A percentile compares a stretch with the other conserved stretches of the same genome.
phyloP scores from a whole-genome alignment of 2,888 invertebrate species.

The Drosophila neotestacea region DNA sequence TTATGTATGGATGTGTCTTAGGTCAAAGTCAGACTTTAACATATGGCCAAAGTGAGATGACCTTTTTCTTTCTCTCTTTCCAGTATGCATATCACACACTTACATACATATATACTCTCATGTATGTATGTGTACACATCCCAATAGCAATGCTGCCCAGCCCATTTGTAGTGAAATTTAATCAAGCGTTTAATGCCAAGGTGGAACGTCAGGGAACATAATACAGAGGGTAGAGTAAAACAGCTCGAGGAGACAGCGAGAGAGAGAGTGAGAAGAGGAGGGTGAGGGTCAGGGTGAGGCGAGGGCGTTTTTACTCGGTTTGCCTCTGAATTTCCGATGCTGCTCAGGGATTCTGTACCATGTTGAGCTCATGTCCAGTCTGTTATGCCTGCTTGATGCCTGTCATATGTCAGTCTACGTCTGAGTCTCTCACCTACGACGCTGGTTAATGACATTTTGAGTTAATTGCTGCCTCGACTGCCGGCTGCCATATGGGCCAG shows the following conservation, averaged over 20 bases:
- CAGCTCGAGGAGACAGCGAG: constrained; percentile 35
- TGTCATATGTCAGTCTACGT: constrained; percentile 78
- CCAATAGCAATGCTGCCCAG: constrained; percentile 53
- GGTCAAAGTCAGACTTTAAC: constrained; percentile 19
- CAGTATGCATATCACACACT: constrained; percentile 28
- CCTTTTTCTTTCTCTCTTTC: constrained; percentile 38
- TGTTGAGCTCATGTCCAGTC: constrained; percentile 38
- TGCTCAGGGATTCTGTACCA: constrained; percentile 29
- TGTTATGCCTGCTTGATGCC: constrained; percentile 62
- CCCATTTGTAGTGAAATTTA: constrained; percentile 82
- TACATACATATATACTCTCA: not conserved
- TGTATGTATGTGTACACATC: constrained; percentile 32
- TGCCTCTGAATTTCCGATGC: constrained; percentile 39
- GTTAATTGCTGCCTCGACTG: constrained; percentile 71
- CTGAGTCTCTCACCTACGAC: constrained; percentile 67
- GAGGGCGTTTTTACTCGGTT: constrained; percentile 24
- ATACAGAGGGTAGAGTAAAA: constrained; percentile 54
- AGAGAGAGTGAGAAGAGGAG: constrained; percentile 37
- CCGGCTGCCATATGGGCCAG: constrained; percentile 70
- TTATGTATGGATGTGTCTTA: constrained; percentile 4
- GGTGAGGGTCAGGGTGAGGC: constrained; percentile 37
- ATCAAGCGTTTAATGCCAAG: constrained; percentile 82
- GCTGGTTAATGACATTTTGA: constrained; percentile 80
- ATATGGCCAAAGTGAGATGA: constrained; percentile 58
- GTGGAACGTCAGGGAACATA: constrained; percentile 77